phyloP scores from a whole-genome alignment of 2,113 vertebrate genomes.

The Xenopus laevis region DNA sequence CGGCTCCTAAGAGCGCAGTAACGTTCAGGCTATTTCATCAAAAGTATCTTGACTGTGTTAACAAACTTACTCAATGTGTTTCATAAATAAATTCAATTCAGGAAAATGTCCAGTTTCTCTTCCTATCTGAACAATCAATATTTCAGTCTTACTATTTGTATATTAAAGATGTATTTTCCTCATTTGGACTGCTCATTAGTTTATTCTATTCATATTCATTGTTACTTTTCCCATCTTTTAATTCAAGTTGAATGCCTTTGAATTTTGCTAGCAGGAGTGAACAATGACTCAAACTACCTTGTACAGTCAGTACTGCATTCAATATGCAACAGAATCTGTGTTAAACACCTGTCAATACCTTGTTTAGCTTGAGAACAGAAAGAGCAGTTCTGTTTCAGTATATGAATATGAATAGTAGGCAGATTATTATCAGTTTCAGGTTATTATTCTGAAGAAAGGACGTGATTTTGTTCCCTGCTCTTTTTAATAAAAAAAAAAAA shows the following conservation, averaged over 20 bases:
- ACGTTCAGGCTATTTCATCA: too few species aligned
- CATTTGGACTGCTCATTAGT: conserved; percentile 1
- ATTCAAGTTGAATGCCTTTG: conserved; percentile 3
- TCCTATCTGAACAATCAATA: neutral
- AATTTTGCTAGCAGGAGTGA: neutral
- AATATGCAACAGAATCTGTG: conserved; percentile 1
- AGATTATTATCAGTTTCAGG: conserved; percentile 14
- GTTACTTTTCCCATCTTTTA: conserved; percentile 15
- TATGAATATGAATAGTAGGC: neutral
- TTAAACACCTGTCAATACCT: conserved; percentile 19
- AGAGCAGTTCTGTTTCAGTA: neutral
- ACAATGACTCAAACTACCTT: conserved; percentile 6
- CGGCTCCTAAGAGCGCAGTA: too few species aligned
- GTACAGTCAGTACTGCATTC: neutral
- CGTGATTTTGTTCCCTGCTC: neutral
- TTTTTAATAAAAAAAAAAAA: neutral
- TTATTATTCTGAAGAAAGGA: conserved; percentile 8
- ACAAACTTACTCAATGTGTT: too few species aligned
- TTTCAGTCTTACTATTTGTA: conserved; percentile 1
- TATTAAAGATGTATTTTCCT: conserved; percentile 1
- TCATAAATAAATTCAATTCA: too few species aligned
- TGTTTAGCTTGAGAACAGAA: conserved; percentile 12
- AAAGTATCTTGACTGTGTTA: too few species aligned
- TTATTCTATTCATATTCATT: conserved; percentile 4
- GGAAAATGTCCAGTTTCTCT: too few species aligned